Evolutionary conservation across 2,113 vertebrate species (phyloP).

Genomic region (Theropithecus gelada): DNA sequence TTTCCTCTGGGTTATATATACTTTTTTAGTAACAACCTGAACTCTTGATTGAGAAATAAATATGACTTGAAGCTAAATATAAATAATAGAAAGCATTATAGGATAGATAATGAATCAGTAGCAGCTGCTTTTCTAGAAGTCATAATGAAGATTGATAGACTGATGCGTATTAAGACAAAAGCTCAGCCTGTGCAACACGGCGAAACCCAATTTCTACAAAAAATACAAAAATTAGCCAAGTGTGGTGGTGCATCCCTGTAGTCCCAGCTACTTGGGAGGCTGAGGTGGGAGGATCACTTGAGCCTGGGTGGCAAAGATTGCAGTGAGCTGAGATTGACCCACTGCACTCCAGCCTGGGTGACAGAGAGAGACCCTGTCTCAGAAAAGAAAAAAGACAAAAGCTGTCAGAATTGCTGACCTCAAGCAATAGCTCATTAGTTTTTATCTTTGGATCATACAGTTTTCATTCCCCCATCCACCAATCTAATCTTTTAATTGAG

Average conservation of each 20-base stretch:
- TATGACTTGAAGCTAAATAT: constrained; percentile 37
- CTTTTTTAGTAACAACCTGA: constrained; percentile 14
- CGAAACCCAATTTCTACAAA: too few relatives aligned
- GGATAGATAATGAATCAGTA: constrained; percentile 45
- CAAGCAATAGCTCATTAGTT: constrained; percentile 29
- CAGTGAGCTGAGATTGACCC: too few relatives aligned
- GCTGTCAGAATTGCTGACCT: constrained; percentile 55
- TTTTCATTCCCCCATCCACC: constrained; percentile 1
- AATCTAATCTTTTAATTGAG: constrained; percentile 31
- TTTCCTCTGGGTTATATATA: not conserved
- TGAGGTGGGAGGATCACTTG: too few relatives aligned
- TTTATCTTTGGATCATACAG: not conserved
- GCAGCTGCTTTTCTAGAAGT: constrained; percentile 45
- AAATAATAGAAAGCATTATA: constrained; percentile 10
- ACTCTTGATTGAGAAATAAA: constrained; percentile 57
- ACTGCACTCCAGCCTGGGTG: too few relatives aligned
- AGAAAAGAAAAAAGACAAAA: not conserved
- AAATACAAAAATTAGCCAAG: too few relatives aligned
- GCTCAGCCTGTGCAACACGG: too few relatives aligned
- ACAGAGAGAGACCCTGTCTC: too few relatives aligned
- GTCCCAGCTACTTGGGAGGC: too few relatives aligned
- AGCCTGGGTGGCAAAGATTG: too few relatives aligned
- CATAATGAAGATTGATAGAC: constrained; percentile 62
- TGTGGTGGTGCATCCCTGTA: too few relatives aligned
- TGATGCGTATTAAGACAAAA: constrained; percentile 56